Conservation (phyloP, 2,888 invertebrate genomes). For the Mimachlamys varia region DNA sequence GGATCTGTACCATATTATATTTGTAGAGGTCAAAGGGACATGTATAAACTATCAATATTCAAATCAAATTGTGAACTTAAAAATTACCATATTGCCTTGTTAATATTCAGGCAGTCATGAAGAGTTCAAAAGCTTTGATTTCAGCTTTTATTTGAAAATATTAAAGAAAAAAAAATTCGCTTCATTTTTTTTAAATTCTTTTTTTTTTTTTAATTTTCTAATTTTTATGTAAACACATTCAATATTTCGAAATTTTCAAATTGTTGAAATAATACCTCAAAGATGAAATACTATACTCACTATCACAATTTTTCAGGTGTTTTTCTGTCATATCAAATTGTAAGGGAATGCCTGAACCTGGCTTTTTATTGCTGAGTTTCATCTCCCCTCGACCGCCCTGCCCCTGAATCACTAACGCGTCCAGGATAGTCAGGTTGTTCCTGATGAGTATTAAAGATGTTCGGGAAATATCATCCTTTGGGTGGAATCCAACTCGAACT, state of each 20-base stretch:
- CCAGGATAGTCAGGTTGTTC: conserved; percentile 96
- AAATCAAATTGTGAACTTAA: no score
- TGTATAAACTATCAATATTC: no score
- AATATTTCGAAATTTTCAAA: neutral
- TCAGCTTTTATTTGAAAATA: no score
- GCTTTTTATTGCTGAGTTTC: conserved; percentile 93
- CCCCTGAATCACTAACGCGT: conserved; percentile 91
- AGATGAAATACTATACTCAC: conserved; percentile 61
- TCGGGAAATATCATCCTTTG: conserved; percentile 81
- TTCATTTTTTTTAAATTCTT: no score
- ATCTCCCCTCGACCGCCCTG: conserved; percentile 93
- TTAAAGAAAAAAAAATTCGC: no score
- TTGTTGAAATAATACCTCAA: neutral
- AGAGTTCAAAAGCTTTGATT: no score
- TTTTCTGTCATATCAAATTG: conserved; percentile 91
- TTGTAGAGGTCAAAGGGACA: no score
- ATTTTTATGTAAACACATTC: no score
- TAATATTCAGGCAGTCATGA: no score
- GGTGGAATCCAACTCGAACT: conserved; percentile 82
- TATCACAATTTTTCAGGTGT: conserved; percentile 85
- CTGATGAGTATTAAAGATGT: conserved; percentile 84
- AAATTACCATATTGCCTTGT: no score
- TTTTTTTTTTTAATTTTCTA: no score
- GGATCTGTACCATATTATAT: no score
- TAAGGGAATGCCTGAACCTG: conserved; percentile 89